Percentiles rank a stretch among this genome's conserved stretches.
Evolutionary conservation across 2,113 vertebrate species (phyloP).

Genomic region (Heliornis fulica): DNA sequence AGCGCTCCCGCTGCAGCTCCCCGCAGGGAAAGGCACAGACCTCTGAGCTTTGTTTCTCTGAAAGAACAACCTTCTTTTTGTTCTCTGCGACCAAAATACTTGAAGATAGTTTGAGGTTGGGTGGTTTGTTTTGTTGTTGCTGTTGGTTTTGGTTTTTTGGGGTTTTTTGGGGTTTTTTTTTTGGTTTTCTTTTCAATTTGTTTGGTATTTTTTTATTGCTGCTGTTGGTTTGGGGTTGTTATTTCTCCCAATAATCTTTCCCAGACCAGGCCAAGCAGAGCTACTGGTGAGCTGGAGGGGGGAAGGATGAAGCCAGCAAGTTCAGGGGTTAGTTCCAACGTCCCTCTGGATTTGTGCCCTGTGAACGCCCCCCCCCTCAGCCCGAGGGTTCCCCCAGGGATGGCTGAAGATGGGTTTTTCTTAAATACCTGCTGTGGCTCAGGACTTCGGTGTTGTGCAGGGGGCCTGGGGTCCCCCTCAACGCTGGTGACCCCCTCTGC

Average conservation of each 20-base stretch:
- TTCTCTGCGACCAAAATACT: background rate
- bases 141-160: background rate
- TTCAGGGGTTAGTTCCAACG: background rate
- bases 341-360: background rate
- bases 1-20: background rate
- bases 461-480: too few species aligned
- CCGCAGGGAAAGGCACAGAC: background rate
- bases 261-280: background rate
- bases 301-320: background rate
- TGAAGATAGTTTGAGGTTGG: fast-evolving
- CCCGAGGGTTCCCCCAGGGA: too few species aligned
- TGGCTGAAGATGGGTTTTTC: background rate
- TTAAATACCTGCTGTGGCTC: fast-evolving
- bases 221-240: too few species aligned
- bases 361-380: background rate
- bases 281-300: background rate
- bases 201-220: too few species aligned
- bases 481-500: fast-evolving
- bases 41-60: background rate
- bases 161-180: too few species aligned
- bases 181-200: too few species aligned
- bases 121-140: too few species aligned
- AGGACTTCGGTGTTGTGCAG: fast-evolving
- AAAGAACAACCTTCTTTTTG: background rate
- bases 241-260: background rate